Conservation (phyloP, 2,113 vertebrate species). For the Sula dactylatra region DNA sequence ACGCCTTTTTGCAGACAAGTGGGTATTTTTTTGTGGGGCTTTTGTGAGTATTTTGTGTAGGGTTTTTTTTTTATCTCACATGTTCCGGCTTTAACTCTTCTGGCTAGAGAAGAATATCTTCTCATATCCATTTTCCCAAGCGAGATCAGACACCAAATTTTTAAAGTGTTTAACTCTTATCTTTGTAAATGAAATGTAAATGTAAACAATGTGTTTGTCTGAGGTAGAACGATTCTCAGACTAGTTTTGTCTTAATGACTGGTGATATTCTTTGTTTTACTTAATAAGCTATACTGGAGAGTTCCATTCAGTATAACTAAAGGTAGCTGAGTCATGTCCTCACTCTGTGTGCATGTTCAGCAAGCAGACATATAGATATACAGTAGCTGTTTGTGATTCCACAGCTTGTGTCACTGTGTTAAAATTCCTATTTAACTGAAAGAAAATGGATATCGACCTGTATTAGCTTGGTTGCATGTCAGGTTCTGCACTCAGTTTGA, state of each 20-base stretch:
- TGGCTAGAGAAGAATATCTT: neutral
- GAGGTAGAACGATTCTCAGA: neutral
- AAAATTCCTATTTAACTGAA: slow-evolving; percentile 74
- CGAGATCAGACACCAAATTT: neutral
- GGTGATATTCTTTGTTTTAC: neutral
- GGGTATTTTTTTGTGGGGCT: neutral
- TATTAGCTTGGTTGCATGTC: slow-evolving; percentile 70
- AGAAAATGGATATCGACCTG: slow-evolving; percentile 76
- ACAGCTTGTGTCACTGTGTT: slow-evolving; percentile 44
- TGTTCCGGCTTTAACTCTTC: neutral
- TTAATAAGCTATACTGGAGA: neutral
- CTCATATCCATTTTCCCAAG: neutral
- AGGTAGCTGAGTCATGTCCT: neutral
- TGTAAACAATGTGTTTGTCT: neutral
- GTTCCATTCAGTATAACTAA: neutral
- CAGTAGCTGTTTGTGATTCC: slow-evolving; percentile 45
- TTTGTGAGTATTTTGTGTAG: neutral
- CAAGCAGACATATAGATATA: slow-evolving; percentile 25
- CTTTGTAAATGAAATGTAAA: neutral
- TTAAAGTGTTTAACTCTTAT: neutral
- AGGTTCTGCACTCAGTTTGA: slow-evolving; percentile 60
- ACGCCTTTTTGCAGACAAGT: neutral
- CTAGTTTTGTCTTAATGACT: neutral
- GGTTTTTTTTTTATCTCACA: neutral
- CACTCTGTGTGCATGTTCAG: neutral